Conservation (phyloP, 92 coral and sea anemone genomes). For the Galaxea fascicularis region DNA sequence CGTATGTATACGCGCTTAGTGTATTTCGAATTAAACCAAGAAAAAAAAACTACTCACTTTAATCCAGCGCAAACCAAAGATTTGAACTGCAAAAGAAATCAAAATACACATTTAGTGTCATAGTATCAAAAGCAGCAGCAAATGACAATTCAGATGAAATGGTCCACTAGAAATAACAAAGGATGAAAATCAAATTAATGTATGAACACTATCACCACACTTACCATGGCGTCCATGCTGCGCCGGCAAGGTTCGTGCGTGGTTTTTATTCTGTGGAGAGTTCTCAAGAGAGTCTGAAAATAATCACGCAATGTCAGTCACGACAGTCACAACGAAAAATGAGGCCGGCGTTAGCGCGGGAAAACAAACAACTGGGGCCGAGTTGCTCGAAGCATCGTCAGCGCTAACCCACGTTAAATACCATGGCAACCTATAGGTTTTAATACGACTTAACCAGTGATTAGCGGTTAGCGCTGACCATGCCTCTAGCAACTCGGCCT, state of each 20-base stretch:
- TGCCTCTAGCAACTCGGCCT: no score
- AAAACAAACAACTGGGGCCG: background rate
- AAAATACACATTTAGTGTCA: background rate
- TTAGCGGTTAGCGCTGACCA: no score
- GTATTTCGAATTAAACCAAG: background rate
- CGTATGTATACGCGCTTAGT: background rate
- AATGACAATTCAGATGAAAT: no score
- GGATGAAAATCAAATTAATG: no score
- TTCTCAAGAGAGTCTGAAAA: constrained; percentile 84
- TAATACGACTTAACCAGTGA: no score
- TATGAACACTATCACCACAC: background rate
- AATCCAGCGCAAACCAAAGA: constrained; percentile 93
- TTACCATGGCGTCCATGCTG: constrained; percentile 99
- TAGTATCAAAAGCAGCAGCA: background rate
- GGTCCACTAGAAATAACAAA: no score
- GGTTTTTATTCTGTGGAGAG: constrained; percentile 95
- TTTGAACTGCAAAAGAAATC: constrained; percentile 75
- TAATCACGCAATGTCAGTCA: background rate
- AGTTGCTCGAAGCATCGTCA: no score
- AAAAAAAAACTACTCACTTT: constrained; percentile 77
- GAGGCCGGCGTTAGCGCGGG: background rate
- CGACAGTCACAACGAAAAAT: no score
- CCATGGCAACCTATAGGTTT: no score
- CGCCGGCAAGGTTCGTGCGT: constrained; percentile 98
- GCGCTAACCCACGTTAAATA: no score